Evolutionary conservation across 2,113 vertebrate genomes (phyloP), one percentile per base, ranked within the genome.

Genomic region (Reinhardtius hippoglossoides): DNA sequence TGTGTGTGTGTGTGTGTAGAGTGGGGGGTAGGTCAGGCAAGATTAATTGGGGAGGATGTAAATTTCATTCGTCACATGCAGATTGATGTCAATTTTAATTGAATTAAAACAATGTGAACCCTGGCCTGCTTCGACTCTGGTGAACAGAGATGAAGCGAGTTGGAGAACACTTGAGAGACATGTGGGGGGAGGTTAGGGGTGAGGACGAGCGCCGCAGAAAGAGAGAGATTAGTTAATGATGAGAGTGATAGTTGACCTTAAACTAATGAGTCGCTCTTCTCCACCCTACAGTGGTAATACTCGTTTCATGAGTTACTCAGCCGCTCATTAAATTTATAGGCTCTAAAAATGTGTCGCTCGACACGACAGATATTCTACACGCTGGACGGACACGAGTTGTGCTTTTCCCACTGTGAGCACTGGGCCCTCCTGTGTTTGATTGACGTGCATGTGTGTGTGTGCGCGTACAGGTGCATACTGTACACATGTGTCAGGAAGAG

Each of bases 51-150:
- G 58, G 81, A 73, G 88, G 88, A 90, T 92, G 91, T 91, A 91
- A 90, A 92, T 93, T 92, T 89, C 59, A 91, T 91, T 93, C n/a
- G 87, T 92, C 90, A 91, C 87, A 86, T 87, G 83, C 88, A 90
- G 91, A 93, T 88, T 88, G 88, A 89, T 93, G 91, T 91, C 88
- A 84, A 80, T 89, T 91, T 92, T 91, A 93, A 93, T 93, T 91
- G 88, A 92, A 92, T 93, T 93, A 91, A 92, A 91, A 92, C 87
- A 90, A 89, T 84, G 89, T 91, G 89, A 92, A 89, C 88, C 82
- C 80, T 80, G 89, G 84, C 71, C 84, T 56, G 81, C 90, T 83
- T 14, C n/a, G 69, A 92, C 87, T 88, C 82, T 83, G 86, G 80
- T 91, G 91, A 92, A 91, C 91, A 85, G 85, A 89, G 90, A 93